Conservation (phyloP, 2,888 invertebrate species). For the Marasmarcha lunaedactyla region DNA sequence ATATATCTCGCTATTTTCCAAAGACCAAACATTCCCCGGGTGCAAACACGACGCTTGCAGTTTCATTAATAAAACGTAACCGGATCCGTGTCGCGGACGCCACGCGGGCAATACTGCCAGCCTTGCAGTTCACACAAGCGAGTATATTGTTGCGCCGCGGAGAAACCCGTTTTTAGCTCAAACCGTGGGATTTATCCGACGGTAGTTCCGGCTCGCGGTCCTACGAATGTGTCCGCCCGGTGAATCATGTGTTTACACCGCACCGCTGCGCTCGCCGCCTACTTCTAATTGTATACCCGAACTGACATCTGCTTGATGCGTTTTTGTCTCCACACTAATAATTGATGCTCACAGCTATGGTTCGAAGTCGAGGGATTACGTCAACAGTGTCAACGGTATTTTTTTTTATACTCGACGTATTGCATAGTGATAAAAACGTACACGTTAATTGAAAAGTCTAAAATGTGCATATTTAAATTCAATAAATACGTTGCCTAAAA, state of each 20-base stretch:
- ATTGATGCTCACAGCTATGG: no score
- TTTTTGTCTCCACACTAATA: no score
- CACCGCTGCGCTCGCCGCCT: no score
- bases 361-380: no score
- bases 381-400: no score
- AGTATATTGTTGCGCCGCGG: slow-evolving; percentile 18
- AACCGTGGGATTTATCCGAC: slow-evolving; percentile 41
- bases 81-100: neutral
- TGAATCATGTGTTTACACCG: slow-evolving; percentile 1
- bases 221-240: neutral
- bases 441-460: no score
- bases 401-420: no score
- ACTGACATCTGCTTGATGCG: no score
- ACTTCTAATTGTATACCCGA: no score
- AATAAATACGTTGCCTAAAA: no score
- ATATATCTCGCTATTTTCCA: neutral
- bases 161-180: slow-evolving; percentile 39
- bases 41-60: neutral
- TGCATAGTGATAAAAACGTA: no score
- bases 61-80: neutral
- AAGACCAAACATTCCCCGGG: neutral
- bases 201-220: slow-evolving; percentile 36
- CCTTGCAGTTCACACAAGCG: neutral
- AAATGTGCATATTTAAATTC: no score
- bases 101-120: neutral